phyloP scores from a whole-genome alignment of 23 tunicate genomes.

The Styela clava region DNA sequence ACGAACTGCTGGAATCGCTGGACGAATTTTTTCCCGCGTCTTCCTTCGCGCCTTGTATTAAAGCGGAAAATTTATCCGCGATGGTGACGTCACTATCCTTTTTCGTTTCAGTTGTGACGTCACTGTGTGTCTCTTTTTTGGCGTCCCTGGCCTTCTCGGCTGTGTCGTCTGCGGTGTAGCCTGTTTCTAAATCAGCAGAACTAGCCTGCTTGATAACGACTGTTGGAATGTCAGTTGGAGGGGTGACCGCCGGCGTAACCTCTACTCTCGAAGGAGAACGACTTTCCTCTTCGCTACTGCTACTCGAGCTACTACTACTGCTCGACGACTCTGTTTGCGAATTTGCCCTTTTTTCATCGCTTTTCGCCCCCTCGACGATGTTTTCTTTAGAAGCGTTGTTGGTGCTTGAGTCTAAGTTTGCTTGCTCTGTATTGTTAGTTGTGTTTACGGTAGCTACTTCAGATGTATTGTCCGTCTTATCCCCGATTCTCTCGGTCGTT shows the following conservation, averaged over 20 bases:
- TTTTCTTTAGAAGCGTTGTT: not conserved
- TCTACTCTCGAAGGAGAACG: constrained; percentile 11
- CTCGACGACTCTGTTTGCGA: not conserved
- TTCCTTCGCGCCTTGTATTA: not conserved
- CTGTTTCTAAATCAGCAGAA: not conserved
- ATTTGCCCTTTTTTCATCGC: not conserved
- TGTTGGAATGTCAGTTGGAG: not conserved
- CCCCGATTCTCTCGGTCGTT: not conserved
- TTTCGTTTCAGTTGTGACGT: not conserved
- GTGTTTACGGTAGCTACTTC: constrained; percentile 13
- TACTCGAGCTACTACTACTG: constrained; percentile 3
- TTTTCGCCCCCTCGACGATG: not conserved
- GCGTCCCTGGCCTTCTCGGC: not conserved
- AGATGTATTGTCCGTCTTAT: constrained; percentile 6
- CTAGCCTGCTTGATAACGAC: constrained; percentile 11
- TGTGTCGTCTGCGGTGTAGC: constrained; percentile 4
- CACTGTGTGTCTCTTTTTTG: not conserved
- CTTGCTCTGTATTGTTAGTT: not conserved
- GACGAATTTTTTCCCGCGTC: not conserved
- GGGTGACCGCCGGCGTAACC: not conserved
- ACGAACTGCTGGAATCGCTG: not conserved
- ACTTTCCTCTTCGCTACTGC: not conserved
- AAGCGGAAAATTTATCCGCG: not conserved
- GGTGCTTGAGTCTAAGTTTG: not conserved
- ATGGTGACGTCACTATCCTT: not conserved